phyloP scores from a whole-genome alignment of 2,113 vertebrate species.

The Limanda limanda region DNA sequence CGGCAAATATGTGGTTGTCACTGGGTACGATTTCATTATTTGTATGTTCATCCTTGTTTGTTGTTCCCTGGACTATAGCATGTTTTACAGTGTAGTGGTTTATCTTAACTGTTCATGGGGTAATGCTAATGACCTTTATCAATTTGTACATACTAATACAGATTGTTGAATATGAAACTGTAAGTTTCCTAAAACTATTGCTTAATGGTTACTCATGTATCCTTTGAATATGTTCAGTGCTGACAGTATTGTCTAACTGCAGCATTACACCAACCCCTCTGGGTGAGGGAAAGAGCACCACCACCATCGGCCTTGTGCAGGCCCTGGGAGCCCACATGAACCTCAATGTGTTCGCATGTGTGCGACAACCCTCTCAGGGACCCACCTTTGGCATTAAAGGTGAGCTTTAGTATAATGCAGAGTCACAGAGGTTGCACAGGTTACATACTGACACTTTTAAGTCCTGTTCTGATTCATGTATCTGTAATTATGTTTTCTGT shows the following conservation, averaged over 20 bases:
- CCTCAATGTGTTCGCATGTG: conserved; percentile 94
- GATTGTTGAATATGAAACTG: not conserved
- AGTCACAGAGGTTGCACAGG: too few relatives aligned
- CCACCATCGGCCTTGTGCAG: conserved; percentile 94
- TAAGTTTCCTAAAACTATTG: not conserved
- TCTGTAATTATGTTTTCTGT: conserved; percentile 34
- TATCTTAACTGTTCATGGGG: not conserved
- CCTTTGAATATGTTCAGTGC: too few relatives aligned
- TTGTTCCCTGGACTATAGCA: not conserved
- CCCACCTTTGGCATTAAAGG: conserved; percentile 99
- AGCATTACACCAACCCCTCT: conserved; percentile 98
- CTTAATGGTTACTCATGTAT: not conserved
- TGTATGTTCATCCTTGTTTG: not conserved
- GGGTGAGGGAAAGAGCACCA: conserved; percentile 98
- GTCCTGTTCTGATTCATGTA: not conserved
- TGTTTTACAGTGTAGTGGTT: not conserved
- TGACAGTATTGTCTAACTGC: conserved; percentile 40
- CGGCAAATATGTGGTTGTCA: conserved; percentile 97
- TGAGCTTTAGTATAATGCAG: conserved; percentile 46
- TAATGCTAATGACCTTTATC: not conserved
- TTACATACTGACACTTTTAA: not conserved
- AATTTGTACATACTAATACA: not conserved
- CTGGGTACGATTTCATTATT: conserved; percentile 85
- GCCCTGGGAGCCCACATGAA: conserved; percentile 93
- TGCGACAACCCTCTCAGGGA: conserved; percentile 98